These are phyloP conservation scores for Virgularia gustaviana DNA, from an alignment of 92 coral and sea anemone genomes.

Conservation along the genomic window DNA sequence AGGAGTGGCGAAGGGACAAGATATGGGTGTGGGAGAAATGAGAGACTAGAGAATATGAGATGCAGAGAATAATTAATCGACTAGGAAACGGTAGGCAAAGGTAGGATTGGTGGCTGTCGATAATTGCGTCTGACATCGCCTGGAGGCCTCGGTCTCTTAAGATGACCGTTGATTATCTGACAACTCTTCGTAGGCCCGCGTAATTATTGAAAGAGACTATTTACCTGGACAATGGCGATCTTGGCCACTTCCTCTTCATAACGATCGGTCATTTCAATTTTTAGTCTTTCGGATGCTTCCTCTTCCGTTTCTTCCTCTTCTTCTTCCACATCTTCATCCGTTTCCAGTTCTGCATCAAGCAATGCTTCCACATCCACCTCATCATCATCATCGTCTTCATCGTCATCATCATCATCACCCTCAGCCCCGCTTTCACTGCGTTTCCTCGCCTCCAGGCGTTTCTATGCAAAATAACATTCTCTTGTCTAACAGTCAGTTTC, in stretches of 20 bases:
- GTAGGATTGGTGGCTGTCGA: too few species aligned
- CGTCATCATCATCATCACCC: slow-evolving; percentile 45
- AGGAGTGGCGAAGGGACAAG: too few species aligned
- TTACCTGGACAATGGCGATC: slow-evolving; percentile 73
- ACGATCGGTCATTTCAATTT: slow-evolving; percentile 84
- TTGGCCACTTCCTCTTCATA: slow-evolving; percentile 80
- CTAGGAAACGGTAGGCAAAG: too few species aligned
- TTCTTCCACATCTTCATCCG: slow-evolving; percentile 82
- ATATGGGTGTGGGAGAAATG: too few species aligned
- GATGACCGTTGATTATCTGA: too few species aligned
- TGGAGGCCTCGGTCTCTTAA: too few species aligned
- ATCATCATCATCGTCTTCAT: slow-evolving; percentile 69
- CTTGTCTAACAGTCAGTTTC: background rate
- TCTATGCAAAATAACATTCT: slow-evolving; percentile 35
- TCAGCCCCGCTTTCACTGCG: slow-evolving; percentile 79
- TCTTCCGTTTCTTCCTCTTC: slow-evolving; percentile 95
- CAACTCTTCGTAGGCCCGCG: background rate
- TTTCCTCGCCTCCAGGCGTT: slow-evolving; percentile 65
- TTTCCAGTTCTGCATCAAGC: slow-evolving; percentile 73
- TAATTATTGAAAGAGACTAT: background rate
- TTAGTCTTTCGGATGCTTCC: slow-evolving; percentile 85
- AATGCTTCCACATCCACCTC: slow-evolving; percentile 74
- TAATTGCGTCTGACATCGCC: too few species aligned
- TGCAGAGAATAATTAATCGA: too few species aligned
- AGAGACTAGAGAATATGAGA: too few species aligned